A percentile compares a stretch with the other conserved stretches of the same genome.
phyloP scores from a whole-genome alignment of 1,140 invertebrate genomes.

The Procambarus virginalis region DNA sequence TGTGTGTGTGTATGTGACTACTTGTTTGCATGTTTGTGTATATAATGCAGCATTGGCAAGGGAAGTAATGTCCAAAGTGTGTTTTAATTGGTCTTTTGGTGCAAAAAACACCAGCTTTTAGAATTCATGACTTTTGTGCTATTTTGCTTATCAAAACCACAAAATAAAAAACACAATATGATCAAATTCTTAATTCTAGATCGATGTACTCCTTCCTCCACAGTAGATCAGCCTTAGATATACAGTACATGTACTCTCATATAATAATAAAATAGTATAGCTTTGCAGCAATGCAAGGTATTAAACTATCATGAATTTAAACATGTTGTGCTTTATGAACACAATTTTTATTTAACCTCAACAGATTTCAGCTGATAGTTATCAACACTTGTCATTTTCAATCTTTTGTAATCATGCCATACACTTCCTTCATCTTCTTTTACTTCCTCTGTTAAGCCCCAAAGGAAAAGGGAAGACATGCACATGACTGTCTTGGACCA shows the following conservation, averaged over 20 bases:
- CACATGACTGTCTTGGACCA: background rate
- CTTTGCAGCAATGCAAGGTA: background rate
- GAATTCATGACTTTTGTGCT: background rate
- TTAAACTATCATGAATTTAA: background rate
- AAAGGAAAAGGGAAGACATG: background rate
- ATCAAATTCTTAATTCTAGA: background rate
- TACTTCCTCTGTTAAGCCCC: background rate
- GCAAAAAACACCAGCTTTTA: background rate
- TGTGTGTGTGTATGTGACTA: background rate
- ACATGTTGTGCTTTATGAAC: background rate
- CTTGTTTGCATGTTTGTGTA: background rate
- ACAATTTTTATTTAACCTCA: constrained; percentile 3
- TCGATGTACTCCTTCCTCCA: background rate
- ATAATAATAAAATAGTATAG: background rate
- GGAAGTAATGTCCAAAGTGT: background rate
- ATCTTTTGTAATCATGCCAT: background rate
- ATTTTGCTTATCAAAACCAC: background rate
- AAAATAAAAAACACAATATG: background rate
- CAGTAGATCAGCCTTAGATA: background rate
- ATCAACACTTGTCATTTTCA: background rate
- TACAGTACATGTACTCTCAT: background rate
- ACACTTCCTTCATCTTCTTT: background rate
- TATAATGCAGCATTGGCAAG: background rate
- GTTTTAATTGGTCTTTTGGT: background rate
- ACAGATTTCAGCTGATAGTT: background rate